Evolutionary conservation across 2,797 vertebrate species (phyloP).

Genomic region (Ficedula albicollis): DNA sequence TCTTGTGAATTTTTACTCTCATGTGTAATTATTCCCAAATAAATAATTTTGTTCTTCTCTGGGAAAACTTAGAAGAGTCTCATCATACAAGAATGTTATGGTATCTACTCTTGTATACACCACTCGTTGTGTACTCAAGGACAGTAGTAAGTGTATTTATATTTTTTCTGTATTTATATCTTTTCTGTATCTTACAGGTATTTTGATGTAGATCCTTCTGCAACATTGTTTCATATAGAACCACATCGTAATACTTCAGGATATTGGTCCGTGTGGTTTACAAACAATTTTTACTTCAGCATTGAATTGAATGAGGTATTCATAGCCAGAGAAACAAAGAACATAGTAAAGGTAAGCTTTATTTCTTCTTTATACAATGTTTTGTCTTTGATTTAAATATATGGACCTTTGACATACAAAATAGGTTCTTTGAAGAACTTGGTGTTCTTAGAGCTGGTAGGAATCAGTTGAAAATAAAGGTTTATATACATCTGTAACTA

Average conservation of each 20-base stretch:
- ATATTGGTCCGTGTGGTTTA: constrained; percentile 89
- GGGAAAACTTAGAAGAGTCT: not conserved
- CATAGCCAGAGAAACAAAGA: constrained; percentile 79
- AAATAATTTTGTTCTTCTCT: not conserved
- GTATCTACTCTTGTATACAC: not conserved
- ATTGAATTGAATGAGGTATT: constrained; percentile 84
- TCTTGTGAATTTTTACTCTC: not conserved
- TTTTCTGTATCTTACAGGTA: constrained; percentile 65
- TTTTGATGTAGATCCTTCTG: constrained; percentile 76
- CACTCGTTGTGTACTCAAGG: not conserved
- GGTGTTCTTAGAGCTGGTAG: not conserved
- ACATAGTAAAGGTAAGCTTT: constrained; percentile 83
- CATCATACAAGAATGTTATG: not conserved
- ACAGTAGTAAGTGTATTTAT: not conserved
- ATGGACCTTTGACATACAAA: not conserved
- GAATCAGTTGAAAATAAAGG: not conserved
- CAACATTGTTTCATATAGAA: constrained; percentile 83
- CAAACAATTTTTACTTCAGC: constrained; percentile 80
- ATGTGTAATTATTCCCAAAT: not conserved
- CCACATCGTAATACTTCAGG: constrained; percentile 76
- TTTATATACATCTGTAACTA: not conserved
- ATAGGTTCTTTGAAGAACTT: not conserved
- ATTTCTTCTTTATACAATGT: not conserved
- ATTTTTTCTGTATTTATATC: not conserved
- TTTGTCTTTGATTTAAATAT: not conserved